phyloP scores from a whole-genome alignment of 1,140 invertebrate species.

The Calephelis virginiensis region DNA sequence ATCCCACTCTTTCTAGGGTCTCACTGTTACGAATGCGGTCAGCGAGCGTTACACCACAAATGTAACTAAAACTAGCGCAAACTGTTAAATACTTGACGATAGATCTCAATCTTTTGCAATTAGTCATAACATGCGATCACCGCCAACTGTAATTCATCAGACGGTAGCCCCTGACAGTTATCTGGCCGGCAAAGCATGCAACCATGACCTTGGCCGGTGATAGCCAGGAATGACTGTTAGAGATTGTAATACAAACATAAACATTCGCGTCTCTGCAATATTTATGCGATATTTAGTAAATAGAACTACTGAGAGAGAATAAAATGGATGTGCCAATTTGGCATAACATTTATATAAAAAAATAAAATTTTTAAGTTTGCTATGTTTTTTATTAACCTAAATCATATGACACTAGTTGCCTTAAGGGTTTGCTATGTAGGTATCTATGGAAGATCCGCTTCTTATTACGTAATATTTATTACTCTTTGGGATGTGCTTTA shows the following conservation, averaged over 20 bases:
- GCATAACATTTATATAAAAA: neutral
- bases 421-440: no score
- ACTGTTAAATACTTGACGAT: no score
- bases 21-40: no score
- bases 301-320: neutral
- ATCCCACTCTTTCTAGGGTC: no score
- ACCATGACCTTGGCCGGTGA: conserved; percentile 3
- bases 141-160: conserved; percentile 7
- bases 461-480: no score
- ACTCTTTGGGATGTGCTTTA: no score
- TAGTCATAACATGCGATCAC: conserved; percentile 3
- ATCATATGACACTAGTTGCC: no score
- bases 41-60: no score
- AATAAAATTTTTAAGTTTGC: no score
- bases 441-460: no score
- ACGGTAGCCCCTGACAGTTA: conserved; percentile 1
- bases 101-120: neutral
- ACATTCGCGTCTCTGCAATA: neutral
- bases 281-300: neutral
- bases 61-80: no score
- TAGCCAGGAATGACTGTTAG: neutral
- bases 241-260: conserved; percentile 3
- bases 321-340: neutral
- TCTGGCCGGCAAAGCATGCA: conserved; percentile 1
- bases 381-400: no score